phyloP scores from a whole-genome alignment of 2,113 vertebrate genomes.

The Trogon melanurus region DNA sequence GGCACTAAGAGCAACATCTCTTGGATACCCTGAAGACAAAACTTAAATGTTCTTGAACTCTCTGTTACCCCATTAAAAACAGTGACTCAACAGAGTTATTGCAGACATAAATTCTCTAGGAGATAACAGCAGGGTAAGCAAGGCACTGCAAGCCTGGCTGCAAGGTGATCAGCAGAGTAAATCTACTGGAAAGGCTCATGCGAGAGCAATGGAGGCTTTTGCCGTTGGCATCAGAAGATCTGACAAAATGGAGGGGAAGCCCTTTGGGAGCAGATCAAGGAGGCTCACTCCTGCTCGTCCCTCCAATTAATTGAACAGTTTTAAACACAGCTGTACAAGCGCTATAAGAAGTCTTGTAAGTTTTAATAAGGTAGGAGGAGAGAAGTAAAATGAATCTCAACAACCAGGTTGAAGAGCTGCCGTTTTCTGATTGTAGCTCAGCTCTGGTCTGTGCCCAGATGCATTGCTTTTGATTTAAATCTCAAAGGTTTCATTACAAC shows the following conservation, averaged over 20 bases:
- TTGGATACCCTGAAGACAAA: not conserved
- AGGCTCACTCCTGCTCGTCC: not conserved
- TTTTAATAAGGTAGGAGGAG: not conserved
- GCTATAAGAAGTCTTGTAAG: not conserved
- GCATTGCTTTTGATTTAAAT: not conserved
- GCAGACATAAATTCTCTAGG: not conserved
- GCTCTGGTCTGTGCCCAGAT: not conserved
- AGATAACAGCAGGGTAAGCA: not conserved
- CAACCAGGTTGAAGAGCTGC: not conserved
- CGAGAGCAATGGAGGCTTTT: not conserved
- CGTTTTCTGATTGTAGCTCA: not conserved
- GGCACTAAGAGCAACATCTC: not conserved
- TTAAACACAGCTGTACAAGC: not conserved
- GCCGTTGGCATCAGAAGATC: not conserved
- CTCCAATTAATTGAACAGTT: not conserved
- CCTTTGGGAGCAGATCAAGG: not conserved
- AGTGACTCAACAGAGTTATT: not conserved
- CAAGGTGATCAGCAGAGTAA: not conserved
- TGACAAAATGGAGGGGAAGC: not conserved
- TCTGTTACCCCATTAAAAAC: not conserved
- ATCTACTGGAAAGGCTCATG: not conserved
- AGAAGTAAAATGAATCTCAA: slow-evolving; percentile 26
- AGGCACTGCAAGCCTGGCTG: not conserved
- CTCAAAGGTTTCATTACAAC: not conserved
- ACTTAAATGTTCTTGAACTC: not conserved